Evolutionary conservation across 92 coral and sea anemone genomes (phyloP).

Genomic region (Metridium senile): DNA sequence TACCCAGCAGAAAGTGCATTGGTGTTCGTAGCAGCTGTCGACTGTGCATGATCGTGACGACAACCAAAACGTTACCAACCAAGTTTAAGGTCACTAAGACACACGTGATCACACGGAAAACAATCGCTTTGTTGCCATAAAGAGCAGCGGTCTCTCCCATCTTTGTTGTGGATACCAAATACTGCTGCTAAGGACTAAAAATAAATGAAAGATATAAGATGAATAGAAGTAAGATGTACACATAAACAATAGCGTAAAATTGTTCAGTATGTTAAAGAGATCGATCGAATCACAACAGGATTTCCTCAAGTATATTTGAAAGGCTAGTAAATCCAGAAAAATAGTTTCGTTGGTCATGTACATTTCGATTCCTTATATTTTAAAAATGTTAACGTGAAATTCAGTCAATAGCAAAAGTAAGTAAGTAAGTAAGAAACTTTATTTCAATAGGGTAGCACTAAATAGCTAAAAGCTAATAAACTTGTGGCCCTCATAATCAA

Average conservation of each 20-base stretch:
- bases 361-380: no score
- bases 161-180: background rate
- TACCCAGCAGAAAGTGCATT: constrained; percentile 23
- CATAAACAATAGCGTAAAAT: background rate
- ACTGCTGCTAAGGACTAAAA: background rate
- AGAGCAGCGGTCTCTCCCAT: constrained; percentile 31
- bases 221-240: background rate
- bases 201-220: background rate
- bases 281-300: no score
- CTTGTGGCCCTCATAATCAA: no score
- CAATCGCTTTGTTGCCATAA: constrained; percentile 9
- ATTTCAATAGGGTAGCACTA: no score
- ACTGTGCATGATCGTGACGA: constrained; percentile 31
- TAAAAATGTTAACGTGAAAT: no score
- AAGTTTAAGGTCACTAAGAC: constrained; percentile 23
- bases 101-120: constrained; percentile 23
- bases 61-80: constrained; percentile 29
- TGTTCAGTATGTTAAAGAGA: no score
- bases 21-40: constrained; percentile 26
- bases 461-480: no score
- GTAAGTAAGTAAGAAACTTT: no score
- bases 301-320: no score
- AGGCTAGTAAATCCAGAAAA: no score
- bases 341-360: no score
- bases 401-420: no score